phyloP scores from a whole-genome alignment of 2,888 invertebrate species.

The Norana najaformis region DNA sequence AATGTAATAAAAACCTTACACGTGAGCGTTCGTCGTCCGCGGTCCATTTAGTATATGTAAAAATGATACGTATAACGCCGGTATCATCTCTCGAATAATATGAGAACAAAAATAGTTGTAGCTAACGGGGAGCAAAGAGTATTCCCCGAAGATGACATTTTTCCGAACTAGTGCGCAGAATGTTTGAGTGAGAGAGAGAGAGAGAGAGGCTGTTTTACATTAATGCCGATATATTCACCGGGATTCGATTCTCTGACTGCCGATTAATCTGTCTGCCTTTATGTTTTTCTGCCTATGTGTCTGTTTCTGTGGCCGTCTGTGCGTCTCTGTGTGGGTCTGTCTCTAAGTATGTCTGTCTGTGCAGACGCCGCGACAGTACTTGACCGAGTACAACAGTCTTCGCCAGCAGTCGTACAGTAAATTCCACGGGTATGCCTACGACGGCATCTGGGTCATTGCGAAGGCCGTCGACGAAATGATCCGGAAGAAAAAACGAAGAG shows the following conservation, averaged over 20 bases:
- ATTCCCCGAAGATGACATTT: no score
- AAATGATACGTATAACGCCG: no score
- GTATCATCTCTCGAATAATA: no score
- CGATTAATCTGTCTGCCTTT: neutral
- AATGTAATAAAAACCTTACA: no score
- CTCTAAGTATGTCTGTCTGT: neutral
- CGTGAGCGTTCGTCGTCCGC: no score
- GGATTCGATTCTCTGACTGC: neutral
- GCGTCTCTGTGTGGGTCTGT: neutral
- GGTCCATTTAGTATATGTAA: no score
- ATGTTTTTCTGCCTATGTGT: neutral
- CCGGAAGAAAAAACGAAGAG: neutral
- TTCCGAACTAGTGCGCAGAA: no score
- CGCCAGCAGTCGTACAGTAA: constrained; percentile 83
- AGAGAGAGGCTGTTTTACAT: neutral
- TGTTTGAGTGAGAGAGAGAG: no score
- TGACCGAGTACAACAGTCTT: constrained; percentile 77
- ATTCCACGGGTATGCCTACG: constrained; percentile 97
- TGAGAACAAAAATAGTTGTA: no score
- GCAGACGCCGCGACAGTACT: constrained; percentile 40
- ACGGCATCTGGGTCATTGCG: constrained; percentile 97
- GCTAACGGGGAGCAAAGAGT: no score
- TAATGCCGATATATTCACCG: neutral
- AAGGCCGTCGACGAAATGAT: constrained; percentile 89
- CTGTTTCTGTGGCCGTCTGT: neutral